A percentile compares a stretch with the other conserved stretches of the same genome.
phyloP scores from a whole-genome alignment of 1,140 invertebrate genomes.

The Drosophila novamexicana region DNA sequence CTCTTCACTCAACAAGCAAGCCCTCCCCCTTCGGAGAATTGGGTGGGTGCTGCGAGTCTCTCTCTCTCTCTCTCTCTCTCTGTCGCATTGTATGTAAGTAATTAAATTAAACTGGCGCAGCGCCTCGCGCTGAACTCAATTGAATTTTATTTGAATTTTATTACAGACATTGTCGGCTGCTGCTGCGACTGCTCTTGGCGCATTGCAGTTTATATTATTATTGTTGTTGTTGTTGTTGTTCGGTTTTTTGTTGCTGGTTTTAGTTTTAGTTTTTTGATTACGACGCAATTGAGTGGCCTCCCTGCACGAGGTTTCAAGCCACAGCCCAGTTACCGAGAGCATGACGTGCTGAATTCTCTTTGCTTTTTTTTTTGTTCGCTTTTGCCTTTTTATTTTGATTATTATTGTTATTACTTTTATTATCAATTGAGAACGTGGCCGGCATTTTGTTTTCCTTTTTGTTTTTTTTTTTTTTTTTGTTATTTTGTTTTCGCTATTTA shows the following conservation, averaged over 20 bases:
- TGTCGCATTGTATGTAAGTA: slow-evolving; percentile 61
- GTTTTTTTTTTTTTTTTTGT: neutral
- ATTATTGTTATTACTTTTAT: slow-evolving; percentile 80
- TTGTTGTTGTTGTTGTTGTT: slow-evolving; percentile 18
- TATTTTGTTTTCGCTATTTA: slow-evolving; percentile 29
- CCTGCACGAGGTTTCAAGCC: neutral
- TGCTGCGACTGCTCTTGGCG: slow-evolving; percentile 36
- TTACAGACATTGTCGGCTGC: slow-evolving; percentile 60
- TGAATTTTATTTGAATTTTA: slow-evolving; percentile 83
- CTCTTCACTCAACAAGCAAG: no score
- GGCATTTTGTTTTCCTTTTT: slow-evolving; percentile 64
- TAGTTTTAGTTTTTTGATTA: slow-evolving; percentile 53
- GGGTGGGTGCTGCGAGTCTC: slow-evolving; percentile 4
- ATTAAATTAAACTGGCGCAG: slow-evolving; percentile 78
- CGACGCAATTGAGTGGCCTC: slow-evolving; percentile 67
- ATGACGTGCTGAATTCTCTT: slow-evolving; percentile 81
- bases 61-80: neutral
- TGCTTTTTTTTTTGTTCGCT: slow-evolving; percentile 32
- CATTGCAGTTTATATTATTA: slow-evolving; percentile 45
- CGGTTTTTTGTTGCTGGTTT: slow-evolving; percentile 38
- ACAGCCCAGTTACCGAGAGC: slow-evolving; percentile 19
- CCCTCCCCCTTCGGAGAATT: no score
- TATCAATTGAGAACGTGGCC: slow-evolving; percentile 82
- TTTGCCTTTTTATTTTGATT: slow-evolving; percentile 61
- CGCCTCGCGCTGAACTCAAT: slow-evolving; percentile 74